phyloP scores from a whole-genome alignment of 2,113 vertebrate genomes.

The Scartelaos histophorus region DNA sequence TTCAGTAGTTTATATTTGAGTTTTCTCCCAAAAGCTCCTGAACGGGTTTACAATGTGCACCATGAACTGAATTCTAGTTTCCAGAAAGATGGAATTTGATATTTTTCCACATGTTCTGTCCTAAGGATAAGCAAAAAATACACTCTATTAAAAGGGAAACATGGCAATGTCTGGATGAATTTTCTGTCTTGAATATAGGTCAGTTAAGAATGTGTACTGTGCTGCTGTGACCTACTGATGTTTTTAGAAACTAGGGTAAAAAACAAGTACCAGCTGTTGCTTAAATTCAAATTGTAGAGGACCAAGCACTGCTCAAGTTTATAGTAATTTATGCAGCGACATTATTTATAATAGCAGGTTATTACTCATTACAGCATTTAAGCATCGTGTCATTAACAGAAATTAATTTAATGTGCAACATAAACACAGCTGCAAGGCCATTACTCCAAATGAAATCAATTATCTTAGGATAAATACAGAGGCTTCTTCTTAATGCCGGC shows the following conservation, averaged over 20 bases:
- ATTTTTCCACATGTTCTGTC: too few relatives aligned
- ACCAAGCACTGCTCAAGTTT: not conserved
- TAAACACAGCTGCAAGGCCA: constrained; percentile 1
- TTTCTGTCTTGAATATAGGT: not conserved
- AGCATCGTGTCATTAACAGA: not conserved
- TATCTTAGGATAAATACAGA: not conserved
- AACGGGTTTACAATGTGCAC: too few relatives aligned
- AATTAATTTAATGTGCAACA: not conserved
- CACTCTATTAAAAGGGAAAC: not conserved
- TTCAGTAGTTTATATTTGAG: too few relatives aligned
- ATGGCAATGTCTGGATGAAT: not conserved
- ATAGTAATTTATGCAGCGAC: not conserved
- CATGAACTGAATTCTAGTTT: too few relatives aligned
- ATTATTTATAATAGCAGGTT: not conserved
- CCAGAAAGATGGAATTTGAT: too few relatives aligned
- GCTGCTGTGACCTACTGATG: not conserved
- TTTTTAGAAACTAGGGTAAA: not conserved
- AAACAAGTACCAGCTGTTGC: not conserved
- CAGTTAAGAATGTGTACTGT: not conserved
- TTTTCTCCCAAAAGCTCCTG: too few relatives aligned
- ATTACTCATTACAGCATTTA: constrained; percentile 3
- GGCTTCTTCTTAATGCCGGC: not conserved
- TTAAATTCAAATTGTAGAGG: not conserved
- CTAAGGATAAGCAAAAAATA: not conserved
- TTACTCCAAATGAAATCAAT: not conserved